Evolutionary conservation across 2,113 vertebrate species (phyloP).

Genomic region (Gallinago paraguaiae): DNA sequence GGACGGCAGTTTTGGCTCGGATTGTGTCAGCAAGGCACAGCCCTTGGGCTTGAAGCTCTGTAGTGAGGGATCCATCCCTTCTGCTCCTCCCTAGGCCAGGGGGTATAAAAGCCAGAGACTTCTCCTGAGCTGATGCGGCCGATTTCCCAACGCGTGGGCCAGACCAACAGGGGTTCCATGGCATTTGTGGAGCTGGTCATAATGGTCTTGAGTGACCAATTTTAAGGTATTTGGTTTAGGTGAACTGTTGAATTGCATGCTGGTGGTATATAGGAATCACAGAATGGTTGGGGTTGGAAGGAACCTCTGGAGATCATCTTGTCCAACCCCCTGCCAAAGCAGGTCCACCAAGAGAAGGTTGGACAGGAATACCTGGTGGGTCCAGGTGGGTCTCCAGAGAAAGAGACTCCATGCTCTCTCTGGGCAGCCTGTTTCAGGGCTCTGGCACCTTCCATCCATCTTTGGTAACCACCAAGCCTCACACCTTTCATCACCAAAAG

Average conservation of each 20-base stretch:
- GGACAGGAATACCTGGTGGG: not conserved
- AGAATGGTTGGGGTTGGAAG: too few species aligned
- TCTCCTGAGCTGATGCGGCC: not conserved
- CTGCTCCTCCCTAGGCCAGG: not conserved
- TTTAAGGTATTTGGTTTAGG: not conserved
- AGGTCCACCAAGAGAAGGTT: not conserved
- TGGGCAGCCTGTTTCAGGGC: not conserved
- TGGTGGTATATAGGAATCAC: not conserved
- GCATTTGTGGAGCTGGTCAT: not conserved
- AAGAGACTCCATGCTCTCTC: not conserved
- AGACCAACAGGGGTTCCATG: fast-evolving
- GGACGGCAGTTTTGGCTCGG: not conserved
- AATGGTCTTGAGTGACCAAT: too few species aligned
- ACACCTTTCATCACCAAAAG: not conserved
- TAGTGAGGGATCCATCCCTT: not conserved
- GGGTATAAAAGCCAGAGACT: not conserved
- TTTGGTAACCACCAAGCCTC: not conserved
- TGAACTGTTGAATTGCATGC: fast-evolving
- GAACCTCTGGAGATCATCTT: not conserved
- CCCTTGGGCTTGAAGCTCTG: not conserved
- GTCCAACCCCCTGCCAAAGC: not conserved
- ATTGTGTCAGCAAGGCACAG: fast-evolving
- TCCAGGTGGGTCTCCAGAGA: not conserved
- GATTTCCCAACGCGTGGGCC: not conserved
- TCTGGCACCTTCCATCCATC: not conserved